phyloP scores from a whole-genome alignment of 2,888 invertebrate genomes.

The Cyrtodaria siliqua region DNA sequence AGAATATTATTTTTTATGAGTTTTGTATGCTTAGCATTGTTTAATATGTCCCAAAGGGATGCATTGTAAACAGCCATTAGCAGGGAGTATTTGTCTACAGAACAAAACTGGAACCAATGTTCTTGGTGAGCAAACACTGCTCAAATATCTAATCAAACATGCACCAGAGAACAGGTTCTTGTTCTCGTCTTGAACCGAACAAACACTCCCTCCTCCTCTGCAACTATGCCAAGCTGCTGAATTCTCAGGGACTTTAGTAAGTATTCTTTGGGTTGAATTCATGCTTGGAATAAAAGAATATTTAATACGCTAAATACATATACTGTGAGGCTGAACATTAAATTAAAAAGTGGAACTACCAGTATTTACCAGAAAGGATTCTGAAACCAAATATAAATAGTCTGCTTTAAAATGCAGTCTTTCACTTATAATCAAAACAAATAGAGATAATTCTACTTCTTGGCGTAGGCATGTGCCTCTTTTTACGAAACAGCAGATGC shows the following conservation, averaged over 20 bases:
- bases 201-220: conserved; percentile 9
- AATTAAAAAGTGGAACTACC: too few species aligned
- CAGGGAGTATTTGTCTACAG: conserved; percentile 29
- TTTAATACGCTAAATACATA: too few species aligned
- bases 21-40: conserved; percentile 56
- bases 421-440: too few species aligned
- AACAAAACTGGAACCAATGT: conserved; percentile 32
- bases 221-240: conserved; percentile 2
- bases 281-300: too few species aligned
- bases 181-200: conserved; percentile 4
- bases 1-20: conserved; percentile 62
- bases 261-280: too few species aligned
- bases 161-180: conserved; percentile 15
- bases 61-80: conserved; percentile 55
- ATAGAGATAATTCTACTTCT: too few species aligned
- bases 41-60: conserved; percentile 48
- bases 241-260: conserved; percentile 7
- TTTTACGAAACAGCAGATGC: too few species aligned
- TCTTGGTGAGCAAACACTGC: conserved; percentile 33
- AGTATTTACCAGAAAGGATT: too few species aligned
- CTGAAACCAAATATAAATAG: too few species aligned
- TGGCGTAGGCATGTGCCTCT: too few species aligned
- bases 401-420: too few species aligned
- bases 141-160: conserved; percentile 43
- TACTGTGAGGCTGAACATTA: too few species aligned